A percentile compares a stretch with the other conserved stretches of the same genome.
phyloP scores from a whole-genome alignment of 2,888 invertebrate species.

The Ferdinandea cuprea region DNA sequence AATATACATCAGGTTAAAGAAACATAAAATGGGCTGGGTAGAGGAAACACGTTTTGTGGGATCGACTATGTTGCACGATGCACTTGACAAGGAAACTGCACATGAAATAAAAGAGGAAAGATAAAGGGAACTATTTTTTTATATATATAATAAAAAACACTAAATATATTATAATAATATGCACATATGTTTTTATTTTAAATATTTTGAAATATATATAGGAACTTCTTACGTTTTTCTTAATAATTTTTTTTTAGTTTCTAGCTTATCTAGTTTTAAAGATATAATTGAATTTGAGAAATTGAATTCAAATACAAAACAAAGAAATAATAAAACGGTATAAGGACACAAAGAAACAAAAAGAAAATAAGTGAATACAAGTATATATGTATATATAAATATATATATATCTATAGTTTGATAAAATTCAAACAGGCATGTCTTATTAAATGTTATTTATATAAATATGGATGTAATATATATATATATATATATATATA shows the following conservation, averaged over 20 bases:
- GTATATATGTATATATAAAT: slow-evolving; percentile 3
- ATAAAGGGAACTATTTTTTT: slow-evolving; percentile 78
- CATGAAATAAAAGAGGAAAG: slow-evolving; percentile 76
- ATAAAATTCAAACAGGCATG: no score
- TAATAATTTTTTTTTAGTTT: slow-evolving; percentile 61
- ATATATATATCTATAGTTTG: no score
- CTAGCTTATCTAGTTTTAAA: slow-evolving; percentile 38
- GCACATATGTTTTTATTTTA: slow-evolving; percentile 67
- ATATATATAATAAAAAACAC: slow-evolving; percentile 75
- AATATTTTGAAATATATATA: slow-evolving; percentile 76
- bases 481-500: no score
- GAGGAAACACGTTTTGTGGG: neutral
- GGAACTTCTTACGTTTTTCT: slow-evolving; percentile 75
- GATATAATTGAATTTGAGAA: slow-evolving; percentile 48
- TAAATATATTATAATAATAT: slow-evolving; percentile 63
- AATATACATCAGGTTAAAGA: neutral
- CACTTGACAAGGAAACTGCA: slow-evolving; percentile 17
- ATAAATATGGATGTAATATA: no score
- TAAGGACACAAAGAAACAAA: slow-evolving; percentile 10
- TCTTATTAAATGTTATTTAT: no score
- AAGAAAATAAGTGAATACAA: neutral
- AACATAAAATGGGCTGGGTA: neutral
- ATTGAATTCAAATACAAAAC: slow-evolving; percentile 41
- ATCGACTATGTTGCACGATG: neutral
- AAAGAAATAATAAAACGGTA: slow-evolving; percentile 18